These are phyloP conservation scores for Neodontobutis hainanensis DNA, from an alignment of 2,113 vertebrate species.

Conservation along the genomic window DNA sequence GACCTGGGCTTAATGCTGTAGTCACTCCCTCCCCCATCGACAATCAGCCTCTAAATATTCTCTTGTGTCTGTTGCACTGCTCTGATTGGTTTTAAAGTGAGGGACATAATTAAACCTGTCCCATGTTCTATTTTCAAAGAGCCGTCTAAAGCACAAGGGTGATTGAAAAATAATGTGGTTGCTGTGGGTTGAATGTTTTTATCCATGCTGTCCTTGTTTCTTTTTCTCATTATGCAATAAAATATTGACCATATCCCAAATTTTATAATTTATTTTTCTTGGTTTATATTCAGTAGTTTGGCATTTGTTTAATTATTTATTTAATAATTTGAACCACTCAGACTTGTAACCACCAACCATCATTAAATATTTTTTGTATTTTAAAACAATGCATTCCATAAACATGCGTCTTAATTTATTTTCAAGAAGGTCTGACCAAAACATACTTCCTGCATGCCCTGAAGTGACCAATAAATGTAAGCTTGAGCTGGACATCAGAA, in stretches of 20 bases:
- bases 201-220: slow-evolving; percentile 34
- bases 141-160: slow-evolving; percentile 48
- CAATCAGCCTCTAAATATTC: not conserved
- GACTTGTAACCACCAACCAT: too few species aligned
- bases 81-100: slow-evolving; percentile 35
- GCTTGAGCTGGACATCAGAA: slow-evolving; percentile 76
- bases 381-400: slow-evolving; percentile 17
- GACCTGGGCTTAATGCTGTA: slow-evolving; percentile 45
- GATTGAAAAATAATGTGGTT: slow-evolving; percentile 45
- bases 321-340: too few species aligned
- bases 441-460: slow-evolving; percentile 73
- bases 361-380: not conserved
- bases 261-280: too few species aligned
- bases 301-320: too few species aligned
- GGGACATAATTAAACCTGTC: slow-evolving; percentile 56
- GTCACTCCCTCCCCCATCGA: slow-evolving; percentile 15
- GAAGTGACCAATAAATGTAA: slow-evolving; percentile 22
- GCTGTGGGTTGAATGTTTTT: slow-evolving; percentile 46
- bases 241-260: too few species aligned
- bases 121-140: slow-evolving; percentile 34
- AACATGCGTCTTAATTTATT: not conserved
- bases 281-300: too few species aligned
- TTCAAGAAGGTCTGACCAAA: not conserved
- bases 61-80: slow-evolving; percentile 14
- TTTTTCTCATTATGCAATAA: slow-evolving; percentile 46